These are phyloP conservation scores for Trissonchulus latispiculum DNA, from an alignment of 2,888 invertebrate genomes.

Conservation along the genomic window DNA sequence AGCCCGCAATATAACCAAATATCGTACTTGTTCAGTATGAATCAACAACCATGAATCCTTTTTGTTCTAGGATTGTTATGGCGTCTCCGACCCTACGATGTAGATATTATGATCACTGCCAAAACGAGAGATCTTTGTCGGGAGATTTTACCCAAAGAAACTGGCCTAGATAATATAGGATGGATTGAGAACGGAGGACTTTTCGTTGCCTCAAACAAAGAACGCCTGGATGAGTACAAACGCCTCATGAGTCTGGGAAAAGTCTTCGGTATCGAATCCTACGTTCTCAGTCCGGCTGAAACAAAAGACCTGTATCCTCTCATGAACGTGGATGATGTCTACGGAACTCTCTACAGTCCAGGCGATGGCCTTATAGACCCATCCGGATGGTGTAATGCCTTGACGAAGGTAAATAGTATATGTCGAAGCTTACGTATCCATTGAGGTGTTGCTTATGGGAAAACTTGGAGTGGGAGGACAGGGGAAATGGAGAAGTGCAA, in stretches of 20 bases:
- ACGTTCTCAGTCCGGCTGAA: conserved; percentile 61
- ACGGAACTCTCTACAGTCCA: conserved; percentile 66
- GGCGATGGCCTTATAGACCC: conserved; percentile 76
- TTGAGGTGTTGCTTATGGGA: no score
- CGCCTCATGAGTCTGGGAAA: conserved; percentile 66
- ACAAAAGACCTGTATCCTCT: conserved; percentile 66
- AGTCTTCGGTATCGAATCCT: conserved; percentile 64
- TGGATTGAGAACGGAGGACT: conserved; percentile 82
- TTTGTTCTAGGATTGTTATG: conserved; percentile 55
- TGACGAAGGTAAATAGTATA: conserved; percentile 56
- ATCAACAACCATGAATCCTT: no score
- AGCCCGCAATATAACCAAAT: no score
- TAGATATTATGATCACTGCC: conserved; percentile 66
- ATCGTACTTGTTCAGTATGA: no score
- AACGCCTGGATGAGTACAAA: conserved; percentile 70
- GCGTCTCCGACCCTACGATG: conserved; percentile 71
- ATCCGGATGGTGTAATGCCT: conserved; percentile 63
- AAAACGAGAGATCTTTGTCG: conserved; percentile 59
- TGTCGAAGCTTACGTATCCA: no score
- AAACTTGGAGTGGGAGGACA: no score
- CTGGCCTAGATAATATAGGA: conserved; percentile 63
- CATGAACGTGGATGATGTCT: conserved; percentile 61
- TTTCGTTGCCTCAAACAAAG: conserved; percentile 67
- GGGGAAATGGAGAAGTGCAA: no score
- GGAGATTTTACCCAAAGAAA: conserved; percentile 62